These are phyloP conservation scores for Atherix ibis DNA, from an alignment of 2,888 invertebrate genomes.

Conservation along the genomic window DNA sequence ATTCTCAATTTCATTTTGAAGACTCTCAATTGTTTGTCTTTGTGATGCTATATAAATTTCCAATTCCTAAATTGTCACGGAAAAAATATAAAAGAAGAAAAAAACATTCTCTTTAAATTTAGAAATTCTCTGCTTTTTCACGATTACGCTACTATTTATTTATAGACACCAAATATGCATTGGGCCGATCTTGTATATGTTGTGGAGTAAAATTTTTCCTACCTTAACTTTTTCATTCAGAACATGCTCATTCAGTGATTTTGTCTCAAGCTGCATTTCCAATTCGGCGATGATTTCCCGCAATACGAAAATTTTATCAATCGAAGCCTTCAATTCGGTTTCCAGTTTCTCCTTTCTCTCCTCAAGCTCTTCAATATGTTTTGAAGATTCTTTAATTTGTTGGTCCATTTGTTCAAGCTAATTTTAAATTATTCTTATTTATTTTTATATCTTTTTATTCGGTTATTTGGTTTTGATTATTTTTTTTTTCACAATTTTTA, in stretches of 20 bases:
- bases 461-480: too few relatives aligned
- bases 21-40: slow-evolving; percentile 23
- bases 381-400: slow-evolving; percentile 54
- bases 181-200: background rate
- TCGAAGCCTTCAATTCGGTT: slow-evolving; percentile 54
- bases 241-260: slow-evolving; percentile 46
- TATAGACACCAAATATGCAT: background rate
- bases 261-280: slow-evolving; percentile 57
- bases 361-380: slow-evolving; percentile 43
- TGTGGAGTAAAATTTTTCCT: slow-evolving; percentile 4
- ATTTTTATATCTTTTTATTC: too few relatives aligned
- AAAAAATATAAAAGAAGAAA: slow-evolving; percentile 2
- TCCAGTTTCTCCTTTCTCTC: slow-evolving; percentile 48
- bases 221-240: slow-evolving; percentile 36
- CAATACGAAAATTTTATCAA: slow-evolving; percentile 56
- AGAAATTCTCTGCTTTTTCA: background rate
- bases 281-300: slow-evolving; percentile 63
- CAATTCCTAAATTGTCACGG: slow-evolving; percentile 18
- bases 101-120: too few relatives aligned
- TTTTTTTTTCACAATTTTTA: too few relatives aligned
- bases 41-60: slow-evolving; percentile 25
- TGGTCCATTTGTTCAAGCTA: slow-evolving; percentile 66
- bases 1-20: slow-evolving; percentile 26
- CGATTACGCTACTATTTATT: too few relatives aligned
- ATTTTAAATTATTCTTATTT: too few relatives aligned